Conservation (phyloP, 2,888 invertebrate species). For the Sericinus montela region DNA sequence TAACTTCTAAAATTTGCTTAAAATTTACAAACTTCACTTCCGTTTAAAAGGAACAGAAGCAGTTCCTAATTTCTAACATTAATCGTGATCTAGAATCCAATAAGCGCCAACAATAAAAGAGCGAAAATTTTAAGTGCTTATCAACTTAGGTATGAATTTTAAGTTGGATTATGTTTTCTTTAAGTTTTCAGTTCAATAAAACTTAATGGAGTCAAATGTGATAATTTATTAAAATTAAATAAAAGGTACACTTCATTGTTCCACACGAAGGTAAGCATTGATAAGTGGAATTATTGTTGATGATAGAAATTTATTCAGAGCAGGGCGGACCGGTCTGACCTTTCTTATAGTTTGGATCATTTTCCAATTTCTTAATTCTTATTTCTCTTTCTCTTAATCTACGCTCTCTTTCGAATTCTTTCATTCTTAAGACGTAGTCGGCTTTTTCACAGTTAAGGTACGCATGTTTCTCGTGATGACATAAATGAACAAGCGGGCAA, state of each 20-base stretch:
- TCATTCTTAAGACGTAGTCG: slow-evolving; percentile 83
- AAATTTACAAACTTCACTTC: too few species aligned
- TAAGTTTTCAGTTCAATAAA: too few species aligned
- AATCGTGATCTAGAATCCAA: too few species aligned
- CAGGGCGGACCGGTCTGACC: slow-evolving; percentile 7
- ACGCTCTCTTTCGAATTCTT: slow-evolving; percentile 62
- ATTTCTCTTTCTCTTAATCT: slow-evolving; percentile 50
- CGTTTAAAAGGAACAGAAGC: too few species aligned
- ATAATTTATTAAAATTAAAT: neutral
- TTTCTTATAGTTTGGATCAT: neutral
- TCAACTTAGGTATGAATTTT: too few species aligned
- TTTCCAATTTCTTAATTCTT: slow-evolving; percentile 32
- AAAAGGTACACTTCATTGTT: neutral
- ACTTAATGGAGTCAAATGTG: neutral
- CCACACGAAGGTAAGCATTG: too few species aligned
- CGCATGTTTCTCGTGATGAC: slow-evolving; percentile 85
- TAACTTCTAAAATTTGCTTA: too few species aligned
- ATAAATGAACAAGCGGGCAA: slow-evolving; percentile 83
- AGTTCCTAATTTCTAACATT: too few species aligned
- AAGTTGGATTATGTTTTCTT: too few species aligned
- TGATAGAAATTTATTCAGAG: slow-evolving; percentile 3
- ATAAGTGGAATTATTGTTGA: too few species aligned
- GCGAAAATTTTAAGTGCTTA: too few species aligned
- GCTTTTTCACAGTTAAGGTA: slow-evolving; percentile 87
- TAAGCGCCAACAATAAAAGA: too few species aligned